These are phyloP conservation scores for Pemphigus obesinymphae DNA, from an alignment of 1,140 invertebrate species.

Conservation along the genomic window DNA sequence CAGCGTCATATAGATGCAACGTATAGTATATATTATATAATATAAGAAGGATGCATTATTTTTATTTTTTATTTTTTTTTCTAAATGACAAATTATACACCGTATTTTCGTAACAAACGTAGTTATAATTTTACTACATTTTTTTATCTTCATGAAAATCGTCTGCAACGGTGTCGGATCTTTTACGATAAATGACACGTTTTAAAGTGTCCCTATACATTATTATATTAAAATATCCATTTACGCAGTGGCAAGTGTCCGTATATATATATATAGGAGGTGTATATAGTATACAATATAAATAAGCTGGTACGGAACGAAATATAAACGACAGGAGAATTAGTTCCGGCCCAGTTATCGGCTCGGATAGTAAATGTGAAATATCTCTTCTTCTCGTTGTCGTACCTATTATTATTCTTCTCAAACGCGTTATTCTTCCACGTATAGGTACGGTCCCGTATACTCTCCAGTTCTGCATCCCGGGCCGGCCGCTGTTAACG, in stretches of 20 bases:
- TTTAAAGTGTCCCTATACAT: background rate
- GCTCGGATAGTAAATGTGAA: background rate
- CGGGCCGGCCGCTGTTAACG: too few relatives aligned
- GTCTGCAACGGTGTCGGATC: too few relatives aligned
- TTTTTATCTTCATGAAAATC: too few relatives aligned
- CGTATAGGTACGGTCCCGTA: background rate
- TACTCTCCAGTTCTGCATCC: background rate
- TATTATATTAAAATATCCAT: background rate
- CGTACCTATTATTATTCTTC: background rate
- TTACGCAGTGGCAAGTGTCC: background rate
- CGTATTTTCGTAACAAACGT: too few relatives aligned
- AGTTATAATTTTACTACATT: too few relatives aligned
- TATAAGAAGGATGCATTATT: too few relatives aligned
- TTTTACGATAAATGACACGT: too few relatives aligned
- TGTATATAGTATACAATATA: background rate
- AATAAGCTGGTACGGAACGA: slow-evolving; percentile 29
- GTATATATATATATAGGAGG: background rate
- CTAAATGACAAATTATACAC: too few relatives aligned
- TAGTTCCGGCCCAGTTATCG: slow-evolving; percentile 33
- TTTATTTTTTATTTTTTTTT: too few relatives aligned
- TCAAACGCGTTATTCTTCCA: background rate
- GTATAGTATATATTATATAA: too few relatives aligned
- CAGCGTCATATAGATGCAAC: too few relatives aligned
- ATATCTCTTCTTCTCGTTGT: slow-evolving; percentile 18
- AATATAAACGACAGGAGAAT: slow-evolving; percentile 25